Evolutionary conservation across 2,113 vertebrate genomes (phyloP).

Genomic region (Ciconia boyciana): DNA sequence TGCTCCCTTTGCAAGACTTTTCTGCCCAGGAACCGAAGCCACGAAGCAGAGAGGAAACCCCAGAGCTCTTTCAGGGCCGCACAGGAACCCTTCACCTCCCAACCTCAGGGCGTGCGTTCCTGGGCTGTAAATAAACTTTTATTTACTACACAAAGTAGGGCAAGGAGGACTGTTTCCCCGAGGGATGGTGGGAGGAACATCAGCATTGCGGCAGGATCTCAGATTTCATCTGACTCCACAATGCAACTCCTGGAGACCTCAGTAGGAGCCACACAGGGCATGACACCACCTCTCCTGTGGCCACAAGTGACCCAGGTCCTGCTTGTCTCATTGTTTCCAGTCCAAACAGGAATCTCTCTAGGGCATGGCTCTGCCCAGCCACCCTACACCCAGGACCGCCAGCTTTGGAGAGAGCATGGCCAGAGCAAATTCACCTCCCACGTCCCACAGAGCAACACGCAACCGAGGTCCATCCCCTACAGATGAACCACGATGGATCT

Average conservation of each 20-base stretch:
- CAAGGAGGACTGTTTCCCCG: background rate
- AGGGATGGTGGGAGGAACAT: background rate
- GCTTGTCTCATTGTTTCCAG: background rate
- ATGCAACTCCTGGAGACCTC: background rate
- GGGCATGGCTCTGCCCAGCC: background rate
- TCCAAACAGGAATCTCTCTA: background rate
- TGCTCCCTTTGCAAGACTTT: background rate
- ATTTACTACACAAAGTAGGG: conserved; percentile 34
- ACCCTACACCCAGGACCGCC: background rate
- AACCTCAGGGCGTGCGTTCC: background rate
- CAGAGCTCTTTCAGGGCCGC: background rate
- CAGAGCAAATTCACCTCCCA: background rate
- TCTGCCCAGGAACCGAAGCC: background rate
- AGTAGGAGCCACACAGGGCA: background rate
- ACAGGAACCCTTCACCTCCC: conserved; percentile 22
- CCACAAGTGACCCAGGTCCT: background rate
- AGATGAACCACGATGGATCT: background rate
- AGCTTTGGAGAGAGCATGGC: background rate
- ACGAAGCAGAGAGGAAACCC: background rate
- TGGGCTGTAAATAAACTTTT: conserved; percentile 28
- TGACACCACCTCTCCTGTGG: background rate
- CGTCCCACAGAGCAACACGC: background rate
- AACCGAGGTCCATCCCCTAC: background rate
- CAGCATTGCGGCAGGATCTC: background rate
- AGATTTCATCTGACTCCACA: background rate